These are phyloP conservation scores for Tenebrosternarchus preto DNA, from an alignment of 2,113 vertebrate genomes.

Conservation along the genomic window DNA sequence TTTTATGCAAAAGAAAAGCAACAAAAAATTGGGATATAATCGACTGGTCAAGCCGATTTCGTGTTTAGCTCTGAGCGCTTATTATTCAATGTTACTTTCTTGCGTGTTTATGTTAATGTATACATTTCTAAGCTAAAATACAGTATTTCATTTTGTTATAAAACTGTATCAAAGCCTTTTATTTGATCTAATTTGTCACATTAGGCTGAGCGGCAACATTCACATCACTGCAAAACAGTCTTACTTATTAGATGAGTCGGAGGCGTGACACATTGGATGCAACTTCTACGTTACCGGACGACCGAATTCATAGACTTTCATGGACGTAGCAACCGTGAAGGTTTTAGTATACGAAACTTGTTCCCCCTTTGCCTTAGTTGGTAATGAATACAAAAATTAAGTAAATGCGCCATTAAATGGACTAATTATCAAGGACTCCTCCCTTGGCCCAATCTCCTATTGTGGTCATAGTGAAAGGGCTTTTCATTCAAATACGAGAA, in stretches of 20 bases:
- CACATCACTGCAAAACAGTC: not conserved
- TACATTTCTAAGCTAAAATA: slow-evolving; percentile 94
- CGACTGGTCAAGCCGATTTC: slow-evolving; percentile 72
- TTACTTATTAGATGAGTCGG: not conserved
- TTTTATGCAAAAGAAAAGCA: slow-evolving; percentile 83
- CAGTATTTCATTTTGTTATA: slow-evolving; percentile 93
- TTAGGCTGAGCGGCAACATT: slow-evolving; percentile 9
- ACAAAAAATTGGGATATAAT: slow-evolving; percentile 76
- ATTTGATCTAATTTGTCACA: slow-evolving; percentile 40
- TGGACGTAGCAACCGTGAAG: slow-evolving; percentile 44
- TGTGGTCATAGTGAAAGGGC: slow-evolving; percentile 84
- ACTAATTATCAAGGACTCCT: slow-evolving; percentile 81
- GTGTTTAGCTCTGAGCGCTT: slow-evolving; percentile 85
- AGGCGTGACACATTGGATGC: not conserved
- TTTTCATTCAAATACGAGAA: slow-evolving; percentile 85
- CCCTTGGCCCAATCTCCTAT: slow-evolving; percentile 81
- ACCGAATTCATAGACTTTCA: not conserved
- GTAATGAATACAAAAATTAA: slow-evolving; percentile 83
- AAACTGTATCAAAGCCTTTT: slow-evolving; percentile 73
- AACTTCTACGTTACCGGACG: slow-evolving; percentile 1
- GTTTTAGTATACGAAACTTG: slow-evolving; percentile 67
- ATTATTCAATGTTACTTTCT: slow-evolving; percentile 86
- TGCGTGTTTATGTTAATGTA: slow-evolving; percentile 93
- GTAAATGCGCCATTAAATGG: slow-evolving; percentile 81
- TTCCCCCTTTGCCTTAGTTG: slow-evolving; percentile 79